phyloP scores from a whole-genome alignment of 2,797 vertebrate species.

The Acipenser oxyrinchus region DNA sequence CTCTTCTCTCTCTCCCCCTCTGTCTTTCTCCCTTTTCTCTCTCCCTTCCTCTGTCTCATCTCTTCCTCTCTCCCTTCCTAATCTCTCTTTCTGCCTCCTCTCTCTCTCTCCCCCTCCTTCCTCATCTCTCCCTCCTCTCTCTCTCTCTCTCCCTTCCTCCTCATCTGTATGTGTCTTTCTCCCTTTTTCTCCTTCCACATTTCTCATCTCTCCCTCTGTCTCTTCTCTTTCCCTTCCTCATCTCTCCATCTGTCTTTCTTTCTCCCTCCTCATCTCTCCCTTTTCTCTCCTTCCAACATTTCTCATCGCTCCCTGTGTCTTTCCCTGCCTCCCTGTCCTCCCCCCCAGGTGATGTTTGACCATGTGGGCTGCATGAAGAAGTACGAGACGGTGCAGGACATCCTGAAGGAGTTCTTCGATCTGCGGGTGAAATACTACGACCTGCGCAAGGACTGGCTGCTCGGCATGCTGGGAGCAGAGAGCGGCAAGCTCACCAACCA shows the following conservation, averaged over 20 bases:
- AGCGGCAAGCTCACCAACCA: constrained; percentile 83
- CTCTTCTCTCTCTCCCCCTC: no score
- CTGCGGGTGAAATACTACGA: constrained; percentile 82
- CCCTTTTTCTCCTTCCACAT: no score
- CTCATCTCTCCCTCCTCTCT: no score
- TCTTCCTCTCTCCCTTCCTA: no score
- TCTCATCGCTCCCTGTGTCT: neutral
- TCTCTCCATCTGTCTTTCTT: neutral
- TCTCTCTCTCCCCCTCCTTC: no score
- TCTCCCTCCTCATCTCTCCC: neutral
- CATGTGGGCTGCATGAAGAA: constrained; percentile 89
- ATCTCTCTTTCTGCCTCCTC: no score
- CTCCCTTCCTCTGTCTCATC: no score
- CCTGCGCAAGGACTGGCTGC: constrained; percentile 90
- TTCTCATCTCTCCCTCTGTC: neutral
- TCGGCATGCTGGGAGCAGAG: constrained; percentile 85
- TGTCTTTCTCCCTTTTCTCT: no score
- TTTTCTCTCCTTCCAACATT: neutral
- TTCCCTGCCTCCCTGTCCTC: neutral
- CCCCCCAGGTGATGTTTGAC: constrained; percentile 85
- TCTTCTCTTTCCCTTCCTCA: neutral
- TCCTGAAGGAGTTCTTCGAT: constrained; percentile 86
- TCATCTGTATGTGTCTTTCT: no score
- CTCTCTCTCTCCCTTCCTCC: no score
- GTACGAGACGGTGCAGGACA: constrained; percentile 75